Conservation (phyloP, 2,113 vertebrate genomes). For the Callipepla squamata region DNA sequence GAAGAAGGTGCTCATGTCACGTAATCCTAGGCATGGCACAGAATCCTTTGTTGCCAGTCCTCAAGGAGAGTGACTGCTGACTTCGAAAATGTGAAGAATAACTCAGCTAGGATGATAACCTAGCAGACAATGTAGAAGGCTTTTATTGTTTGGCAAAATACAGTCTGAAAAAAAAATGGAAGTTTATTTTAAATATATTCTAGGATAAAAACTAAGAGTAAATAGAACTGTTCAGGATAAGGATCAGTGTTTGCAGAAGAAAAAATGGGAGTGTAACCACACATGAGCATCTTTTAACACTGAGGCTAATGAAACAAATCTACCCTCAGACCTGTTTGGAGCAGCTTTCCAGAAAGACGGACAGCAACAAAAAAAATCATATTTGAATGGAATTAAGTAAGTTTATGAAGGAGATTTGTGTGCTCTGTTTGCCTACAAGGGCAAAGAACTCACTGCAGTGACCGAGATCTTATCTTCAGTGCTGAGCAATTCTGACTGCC, state of each 20-base stretch:
- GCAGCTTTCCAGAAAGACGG: background rate
- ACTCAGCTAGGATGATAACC: background rate
- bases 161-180: background rate
- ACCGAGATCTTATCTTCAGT: background rate
- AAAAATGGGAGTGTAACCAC: background rate
- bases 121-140: background rate
- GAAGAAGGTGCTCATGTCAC: background rate
- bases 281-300: background rate
- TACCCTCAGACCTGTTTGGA: background rate
- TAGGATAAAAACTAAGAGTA: background rate
- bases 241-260: background rate
- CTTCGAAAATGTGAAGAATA: background rate
- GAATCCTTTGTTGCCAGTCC: background rate
- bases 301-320: background rate
- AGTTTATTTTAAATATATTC: background rate
- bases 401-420: background rate
- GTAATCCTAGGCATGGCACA: accelerated
- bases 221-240: background rate
- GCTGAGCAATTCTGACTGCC: background rate
- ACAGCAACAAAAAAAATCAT: background rate
- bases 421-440: background rate
- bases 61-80: background rate
- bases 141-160: background rate
- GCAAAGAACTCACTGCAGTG: background rate
- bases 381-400: background rate